phyloP scores from a whole-genome alignment of 64 coral and sea anemone genomes.

The Anthopleura sola region DNA sequence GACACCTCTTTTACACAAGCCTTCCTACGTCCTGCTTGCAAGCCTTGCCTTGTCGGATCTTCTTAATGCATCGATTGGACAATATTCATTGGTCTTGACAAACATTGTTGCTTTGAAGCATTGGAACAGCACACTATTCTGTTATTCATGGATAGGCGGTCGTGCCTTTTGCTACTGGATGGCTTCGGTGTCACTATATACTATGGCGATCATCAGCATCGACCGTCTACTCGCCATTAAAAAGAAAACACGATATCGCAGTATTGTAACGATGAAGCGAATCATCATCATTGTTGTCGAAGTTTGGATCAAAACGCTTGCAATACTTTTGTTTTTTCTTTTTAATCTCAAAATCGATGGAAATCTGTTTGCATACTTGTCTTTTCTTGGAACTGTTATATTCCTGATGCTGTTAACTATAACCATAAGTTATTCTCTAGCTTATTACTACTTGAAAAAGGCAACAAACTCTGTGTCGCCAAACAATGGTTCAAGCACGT shows the following conservation, averaged over 20 bases:
- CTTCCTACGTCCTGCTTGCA: background rate
- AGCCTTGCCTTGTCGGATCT: background rate
- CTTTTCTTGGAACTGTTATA: background rate
- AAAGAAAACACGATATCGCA: background rate
- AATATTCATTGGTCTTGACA: background rate
- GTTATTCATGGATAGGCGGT: background rate
- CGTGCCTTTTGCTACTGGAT: background rate
- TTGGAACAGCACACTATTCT: background rate
- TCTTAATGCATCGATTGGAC: background rate
- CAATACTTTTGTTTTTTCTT: background rate
- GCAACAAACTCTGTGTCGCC: background rate
- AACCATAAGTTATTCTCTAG: background rate
- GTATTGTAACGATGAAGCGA: background rate
- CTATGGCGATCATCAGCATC: background rate
- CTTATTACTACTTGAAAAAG: background rate
- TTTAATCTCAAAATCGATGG: background rate
- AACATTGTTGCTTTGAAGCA: background rate
- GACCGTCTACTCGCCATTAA: conserved; percentile 6
- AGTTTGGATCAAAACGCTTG: background rate
- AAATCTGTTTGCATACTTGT: background rate
- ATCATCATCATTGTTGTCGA: background rate
- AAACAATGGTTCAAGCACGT: background rate
- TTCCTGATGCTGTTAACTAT: background rate
- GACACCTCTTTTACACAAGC: conserved; percentile 8
- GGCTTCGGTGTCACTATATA: background rate